These are phyloP conservation scores for Petrosia ficiformis DNA, from an alignment of 37 sponge, comb jelly and placozoan species.

Conservation along the genomic window DNA sequence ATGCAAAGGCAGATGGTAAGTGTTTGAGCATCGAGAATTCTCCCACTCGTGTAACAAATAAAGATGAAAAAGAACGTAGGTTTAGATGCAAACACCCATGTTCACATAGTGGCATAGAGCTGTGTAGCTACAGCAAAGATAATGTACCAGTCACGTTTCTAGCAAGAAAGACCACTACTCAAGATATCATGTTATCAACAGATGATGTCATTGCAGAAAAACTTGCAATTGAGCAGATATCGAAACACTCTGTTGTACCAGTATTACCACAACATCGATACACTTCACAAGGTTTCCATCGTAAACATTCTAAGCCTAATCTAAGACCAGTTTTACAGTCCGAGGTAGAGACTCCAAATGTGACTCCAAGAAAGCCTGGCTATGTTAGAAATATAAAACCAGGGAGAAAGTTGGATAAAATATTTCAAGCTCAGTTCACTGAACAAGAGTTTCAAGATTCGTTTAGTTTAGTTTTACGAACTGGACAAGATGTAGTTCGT, in stretches of 20 bases:
- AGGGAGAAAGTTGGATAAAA: background rate
- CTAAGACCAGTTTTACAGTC: background rate
- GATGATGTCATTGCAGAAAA: constrained; percentile 12
- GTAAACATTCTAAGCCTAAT: background rate
- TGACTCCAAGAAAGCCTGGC: background rate
- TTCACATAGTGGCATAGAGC: background rate
- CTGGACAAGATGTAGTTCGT: constrained; percentile 50
- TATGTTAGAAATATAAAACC: background rate
- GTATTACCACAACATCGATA: background rate
- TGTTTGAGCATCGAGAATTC: constrained; percentile 6
- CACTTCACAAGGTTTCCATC: background rate
- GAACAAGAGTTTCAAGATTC: background rate
- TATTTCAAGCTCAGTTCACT: too few relatives aligned
- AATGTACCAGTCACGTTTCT: constrained; percentile 41
- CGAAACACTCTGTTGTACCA: background rate
- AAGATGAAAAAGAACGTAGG: background rate
- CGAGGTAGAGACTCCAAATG: background rate
- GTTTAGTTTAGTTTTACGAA: background rate
- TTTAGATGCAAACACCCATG: too few relatives aligned
- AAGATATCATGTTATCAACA: constrained; percentile 27
- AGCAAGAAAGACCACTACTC: constrained; percentile 11
- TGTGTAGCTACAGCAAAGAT: constrained; percentile 13
- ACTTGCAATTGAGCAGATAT: background rate
- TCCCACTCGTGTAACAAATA: background rate
- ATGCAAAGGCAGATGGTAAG: constrained; percentile 4